Evolutionary conservation across 53 echinoderm and acorn worm genomes (phyloP), one percentile per base, ranked within the genome.

Genomic region (Pentamera pediparva): DNA sequence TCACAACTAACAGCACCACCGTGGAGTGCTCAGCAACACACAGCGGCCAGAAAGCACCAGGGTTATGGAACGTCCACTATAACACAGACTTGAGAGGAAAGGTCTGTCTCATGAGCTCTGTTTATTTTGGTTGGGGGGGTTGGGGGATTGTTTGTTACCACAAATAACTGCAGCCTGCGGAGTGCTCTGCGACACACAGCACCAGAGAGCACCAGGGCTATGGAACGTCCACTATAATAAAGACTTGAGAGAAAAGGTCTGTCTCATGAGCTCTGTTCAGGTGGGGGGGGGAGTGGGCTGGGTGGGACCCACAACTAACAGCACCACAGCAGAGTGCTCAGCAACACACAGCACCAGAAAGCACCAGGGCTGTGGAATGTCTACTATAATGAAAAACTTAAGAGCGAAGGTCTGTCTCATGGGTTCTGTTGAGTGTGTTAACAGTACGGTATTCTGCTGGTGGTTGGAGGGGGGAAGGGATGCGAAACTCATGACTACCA

Each of bases 141-240:
- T n/a, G n/a, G n/a, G n/a, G n/a, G n/a, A n/a, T n/a, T n/a, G n/a
- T n/a, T n/a, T n/a, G n/a, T n/a, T n/a, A n/a, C n/a, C n/a, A n/a
- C n/a, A n/a, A n/a, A n/a, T n/a, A n/a, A n/a, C n/a, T n/a, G n/a
- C n/a, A n/a, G n/a, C n/a, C n/a, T n/a, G 91, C 5, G 88, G 90
- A 5, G 70, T 91, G 32, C 76, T 91, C 54, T 82, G 87, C 3
- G 91, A 96, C 56, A 64, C 70, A 9, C 82, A 87, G 40, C 90
- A 96, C 28, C 50, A 85, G 18, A 91, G 88, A 77, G 96, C 96
- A 49, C 96, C 96, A 12, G 96, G 96, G n/a, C 87, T 78, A 35
- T 96, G 96, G 96, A 88, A 96, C 51, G 80, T 83, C 25, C 96
- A 96, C 56, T 86, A 85, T 64, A 91, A 88, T 75, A 91, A 90